Percentiles rank a stretch among this genome's conserved stretches.
Conservation (phyloP, 2,113 vertebrate genomes). For the Clarias macrocephalus region DNA sequence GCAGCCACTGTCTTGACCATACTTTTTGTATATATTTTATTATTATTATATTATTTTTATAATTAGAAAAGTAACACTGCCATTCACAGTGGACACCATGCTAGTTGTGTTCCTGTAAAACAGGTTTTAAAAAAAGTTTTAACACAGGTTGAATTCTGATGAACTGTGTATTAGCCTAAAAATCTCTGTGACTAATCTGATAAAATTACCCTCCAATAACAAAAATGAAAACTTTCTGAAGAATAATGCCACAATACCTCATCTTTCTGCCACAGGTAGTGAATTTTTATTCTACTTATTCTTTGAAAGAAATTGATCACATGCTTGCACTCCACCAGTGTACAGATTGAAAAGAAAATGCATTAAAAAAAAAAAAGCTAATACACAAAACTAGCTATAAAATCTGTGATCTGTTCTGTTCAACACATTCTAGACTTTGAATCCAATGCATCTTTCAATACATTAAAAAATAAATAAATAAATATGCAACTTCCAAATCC, state of each 20-base stretch:
- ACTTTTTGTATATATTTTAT: not conserved
- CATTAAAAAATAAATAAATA: conserved; percentile 36
- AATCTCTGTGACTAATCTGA: not conserved
- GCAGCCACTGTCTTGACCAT: not conserved
- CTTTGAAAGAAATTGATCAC: conserved; percentile 39
- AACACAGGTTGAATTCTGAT: not conserved
- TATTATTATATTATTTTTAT: not conserved
- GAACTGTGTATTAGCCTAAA: not conserved
- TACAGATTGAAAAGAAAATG: not conserved
- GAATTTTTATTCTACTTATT: conserved; percentile 34
- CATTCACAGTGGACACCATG: not conserved
- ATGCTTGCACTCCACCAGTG: conserved; percentile 42
- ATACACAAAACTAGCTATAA: conserved; percentile 5
- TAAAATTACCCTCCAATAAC: not conserved
- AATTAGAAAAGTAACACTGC: conserved; percentile 5
- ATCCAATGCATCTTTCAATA: conserved; percentile 33
- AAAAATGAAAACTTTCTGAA: conserved; percentile 13
- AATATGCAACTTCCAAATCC: conserved; percentile 1
- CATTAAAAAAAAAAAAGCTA: conserved; percentile 4
- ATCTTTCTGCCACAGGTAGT: conserved; percentile 30
- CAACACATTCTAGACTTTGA: conserved; percentile 42
- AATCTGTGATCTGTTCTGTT: conserved; percentile 2
- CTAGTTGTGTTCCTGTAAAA: not conserved
- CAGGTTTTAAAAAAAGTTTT: not conserved
- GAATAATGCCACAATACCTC: conserved; percentile 17